These are phyloP conservation scores for Darevskia mixta DNA, from an alignment of 2,797 vertebrate genomes.

Conservation along the genomic window DNA sequence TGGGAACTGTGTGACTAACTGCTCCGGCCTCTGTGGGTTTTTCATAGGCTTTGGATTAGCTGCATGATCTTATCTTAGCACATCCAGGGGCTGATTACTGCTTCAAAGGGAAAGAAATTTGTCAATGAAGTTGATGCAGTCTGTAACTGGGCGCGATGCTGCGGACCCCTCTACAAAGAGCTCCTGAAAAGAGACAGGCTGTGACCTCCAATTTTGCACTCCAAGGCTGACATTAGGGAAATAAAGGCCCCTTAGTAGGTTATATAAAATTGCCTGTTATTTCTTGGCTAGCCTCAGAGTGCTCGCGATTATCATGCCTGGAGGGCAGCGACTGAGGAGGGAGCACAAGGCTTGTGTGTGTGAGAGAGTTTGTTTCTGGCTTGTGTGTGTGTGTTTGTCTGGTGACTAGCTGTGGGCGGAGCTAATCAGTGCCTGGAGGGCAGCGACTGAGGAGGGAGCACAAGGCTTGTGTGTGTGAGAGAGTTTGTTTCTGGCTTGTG, in stretches of 20 bases:
- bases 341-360: too few relatives aligned
- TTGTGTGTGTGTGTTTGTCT: too few relatives aligned
- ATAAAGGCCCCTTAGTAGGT: constrained; percentile 5
- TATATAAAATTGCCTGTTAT: constrained; percentile 26
- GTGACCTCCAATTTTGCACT: not conserved
- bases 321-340: too few relatives aligned
- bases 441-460: too few relatives aligned
- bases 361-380: too few relatives aligned
- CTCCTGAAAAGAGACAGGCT: constrained; percentile 25
- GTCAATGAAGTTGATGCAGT: not conserved
- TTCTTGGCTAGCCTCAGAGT: constrained; percentile 15
- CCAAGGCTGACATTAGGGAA: constrained; percentile 11
- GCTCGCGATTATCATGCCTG: not conserved
- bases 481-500: too few relatives aligned
- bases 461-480: too few relatives aligned
- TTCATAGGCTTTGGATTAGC: constrained; percentile 16
- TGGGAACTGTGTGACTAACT: not conserved
- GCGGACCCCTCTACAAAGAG: not conserved
- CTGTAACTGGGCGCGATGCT: not conserved
- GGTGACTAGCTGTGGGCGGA: too few relatives aligned
- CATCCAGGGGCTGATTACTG: not conserved
- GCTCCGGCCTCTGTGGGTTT: constrained; percentile 11
- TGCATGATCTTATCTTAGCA: constrained; percentile 11
- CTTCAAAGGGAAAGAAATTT: constrained; percentile 14
- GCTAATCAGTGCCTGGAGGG: too few relatives aligned